Conservation (phyloP, 2,888 invertebrate genomes). For the Platerodrilus igneus region DNA sequence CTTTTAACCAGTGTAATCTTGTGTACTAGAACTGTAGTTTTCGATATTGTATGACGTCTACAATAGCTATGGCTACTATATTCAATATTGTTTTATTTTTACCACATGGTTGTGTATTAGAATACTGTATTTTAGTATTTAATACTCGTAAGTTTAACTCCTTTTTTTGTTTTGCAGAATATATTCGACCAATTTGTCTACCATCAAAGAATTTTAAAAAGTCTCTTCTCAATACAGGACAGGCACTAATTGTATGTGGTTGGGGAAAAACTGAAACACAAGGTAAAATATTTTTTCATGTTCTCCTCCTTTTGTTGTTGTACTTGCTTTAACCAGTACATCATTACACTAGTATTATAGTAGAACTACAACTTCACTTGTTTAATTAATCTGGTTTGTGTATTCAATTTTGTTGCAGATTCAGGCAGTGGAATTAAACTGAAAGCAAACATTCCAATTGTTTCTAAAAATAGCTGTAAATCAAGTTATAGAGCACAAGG, state of each 20-base stretch:
- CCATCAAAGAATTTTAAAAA: conserved; percentile 40
- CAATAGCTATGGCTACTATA: no score
- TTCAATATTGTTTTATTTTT: no score
- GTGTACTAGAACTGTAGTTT: no score
- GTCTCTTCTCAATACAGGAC: conserved; percentile 32
- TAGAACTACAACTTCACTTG: conserved; percentile 19
- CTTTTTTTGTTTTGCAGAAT: conserved; percentile 48
- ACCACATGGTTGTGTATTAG: no score
- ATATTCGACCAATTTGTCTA: conserved; percentile 58
- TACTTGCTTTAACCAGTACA: not conserved
- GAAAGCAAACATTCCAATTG: conserved; percentile 59
- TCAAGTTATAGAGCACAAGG: conserved; percentile 49
- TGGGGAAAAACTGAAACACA: conserved; percentile 57
- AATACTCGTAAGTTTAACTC: no score
- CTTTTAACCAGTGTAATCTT: no score
- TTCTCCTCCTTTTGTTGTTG: not conserved
- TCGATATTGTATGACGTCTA: no score
- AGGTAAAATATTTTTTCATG: not conserved
- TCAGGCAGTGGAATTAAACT: conserved; percentile 54
- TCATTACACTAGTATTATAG: conserved; percentile 1
- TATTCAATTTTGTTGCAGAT: conserved; percentile 4
- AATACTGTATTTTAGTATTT: no score
- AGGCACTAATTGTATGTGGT: conserved; percentile 56
- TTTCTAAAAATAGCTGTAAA: conserved; percentile 50
- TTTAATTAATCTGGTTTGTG: conserved; percentile 13